A percentile compares a stretch with the other conserved stretches of the same genome.
phyloP scores from a whole-genome alignment of 2,113 vertebrate genomes.

The Planiliza haematocheilus region DNA sequence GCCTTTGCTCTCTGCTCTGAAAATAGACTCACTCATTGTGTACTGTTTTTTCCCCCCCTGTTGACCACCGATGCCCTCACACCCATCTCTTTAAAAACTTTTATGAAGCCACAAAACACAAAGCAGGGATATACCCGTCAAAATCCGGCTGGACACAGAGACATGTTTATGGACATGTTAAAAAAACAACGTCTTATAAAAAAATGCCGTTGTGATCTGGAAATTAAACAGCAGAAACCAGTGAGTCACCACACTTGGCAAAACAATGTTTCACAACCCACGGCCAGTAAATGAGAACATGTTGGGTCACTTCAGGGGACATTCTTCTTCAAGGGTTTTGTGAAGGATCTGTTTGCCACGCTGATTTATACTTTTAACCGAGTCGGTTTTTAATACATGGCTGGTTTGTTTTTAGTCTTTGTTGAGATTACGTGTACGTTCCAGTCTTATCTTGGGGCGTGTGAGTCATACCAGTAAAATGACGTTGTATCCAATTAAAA shows the following conservation, averaged over 20 bases:
- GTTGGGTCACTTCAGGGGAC: conserved; percentile 25
- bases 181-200: conserved; percentile 36
- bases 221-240: conserved; percentile 35
- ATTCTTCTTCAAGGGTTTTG: conserved; percentile 3
- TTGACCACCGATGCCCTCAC: conserved; percentile 52
- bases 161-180: conserved; percentile 51
- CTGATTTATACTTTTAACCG: conserved; percentile 14
- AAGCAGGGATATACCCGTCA: conserved; percentile 11
- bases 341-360: not conserved
- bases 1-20: conserved; percentile 33
- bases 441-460: not conserved
- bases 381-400: too few species aligned
- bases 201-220: conserved; percentile 21
- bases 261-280: conserved; percentile 26
- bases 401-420: conserved; percentile 11
- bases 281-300: conserved; percentile 29
- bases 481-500: not conserved
- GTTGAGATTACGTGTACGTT: conserved; percentile 4
- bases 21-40: conserved; percentile 56
- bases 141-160: conserved; percentile 31
- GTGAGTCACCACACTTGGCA: conserved; percentile 41
- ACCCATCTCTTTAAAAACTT: conserved; percentile 56
- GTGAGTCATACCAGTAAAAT: conserved; percentile 14
- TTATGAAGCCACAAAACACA: conserved; percentile 39
- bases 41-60: conserved; percentile 27